Conservation (phyloP, 2,888 invertebrate species). For the Odontocerum albicorne region DNA sequence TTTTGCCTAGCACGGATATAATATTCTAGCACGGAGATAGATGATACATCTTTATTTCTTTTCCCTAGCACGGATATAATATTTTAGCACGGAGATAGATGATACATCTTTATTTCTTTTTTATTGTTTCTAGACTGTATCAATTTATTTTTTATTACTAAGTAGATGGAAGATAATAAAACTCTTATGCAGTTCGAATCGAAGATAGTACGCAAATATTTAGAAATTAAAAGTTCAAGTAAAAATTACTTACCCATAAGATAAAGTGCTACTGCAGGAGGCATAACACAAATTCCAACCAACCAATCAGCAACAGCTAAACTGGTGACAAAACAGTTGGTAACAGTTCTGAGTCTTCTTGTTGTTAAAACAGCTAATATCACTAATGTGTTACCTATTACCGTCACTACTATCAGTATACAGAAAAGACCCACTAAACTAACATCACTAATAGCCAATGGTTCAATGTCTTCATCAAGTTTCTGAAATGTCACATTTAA, state of each 20-base stretch:
- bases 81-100: too few species aligned
- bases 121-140: too few species aligned
- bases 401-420: conserved; percentile 70
- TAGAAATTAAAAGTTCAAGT: not conserved
- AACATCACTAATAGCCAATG: conserved; percentile 23
- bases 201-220: too few species aligned
- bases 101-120: too few species aligned
- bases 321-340: conserved; percentile 94
- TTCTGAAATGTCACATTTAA: not conserved
- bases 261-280: conserved; percentile 89
- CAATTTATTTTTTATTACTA: too few species aligned
- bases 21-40: too few species aligned
- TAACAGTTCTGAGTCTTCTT: conserved; percentile 84
- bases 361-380: conserved; percentile 88
- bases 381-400: conserved; percentile 86
- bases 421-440: conserved; percentile 63
- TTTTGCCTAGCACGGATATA: too few species aligned
- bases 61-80: too few species aligned
- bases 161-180: too few species aligned
- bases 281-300: conserved; percentile 93
- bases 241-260: conserved; percentile 67
- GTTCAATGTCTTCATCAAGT: not conserved
- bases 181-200: too few species aligned
- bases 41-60: too few species aligned
- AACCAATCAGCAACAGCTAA: conserved; percentile 91